Percentiles rank a stretch among this genome's conserved stretches.
Conservation (phyloP, 2,888 invertebrate species). For the Rambutsinella grinnellia region DNA sequence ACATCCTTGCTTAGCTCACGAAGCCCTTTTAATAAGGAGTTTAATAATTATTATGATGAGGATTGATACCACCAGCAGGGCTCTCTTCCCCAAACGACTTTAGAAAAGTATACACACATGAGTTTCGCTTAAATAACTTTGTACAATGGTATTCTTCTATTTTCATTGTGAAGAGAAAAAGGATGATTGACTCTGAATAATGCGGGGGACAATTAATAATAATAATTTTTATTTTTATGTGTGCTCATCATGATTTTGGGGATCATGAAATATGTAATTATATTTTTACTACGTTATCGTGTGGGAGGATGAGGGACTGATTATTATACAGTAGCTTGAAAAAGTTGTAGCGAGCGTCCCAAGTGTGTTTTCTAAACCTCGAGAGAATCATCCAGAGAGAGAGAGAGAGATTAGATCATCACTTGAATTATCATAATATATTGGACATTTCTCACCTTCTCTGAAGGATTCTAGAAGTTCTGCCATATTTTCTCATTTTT, state of each 20-base stretch:
- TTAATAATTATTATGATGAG: not conserved
- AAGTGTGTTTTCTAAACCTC: no score
- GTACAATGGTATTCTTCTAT: not conserved
- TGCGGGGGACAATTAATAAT: not conserved
- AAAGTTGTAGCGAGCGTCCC: no score
- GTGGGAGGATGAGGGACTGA: not conserved
- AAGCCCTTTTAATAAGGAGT: not conserved
- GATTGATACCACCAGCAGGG: not conserved
- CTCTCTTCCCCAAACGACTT: not conserved
- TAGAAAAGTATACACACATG: not conserved
- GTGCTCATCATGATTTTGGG: not conserved
- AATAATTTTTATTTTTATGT: not conserved
- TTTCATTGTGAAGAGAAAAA: not conserved
- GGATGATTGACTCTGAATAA: not conserved
- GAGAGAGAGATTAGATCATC: no score
- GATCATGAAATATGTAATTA: not conserved
- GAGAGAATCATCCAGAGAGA: no score
- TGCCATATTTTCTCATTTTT: no score
- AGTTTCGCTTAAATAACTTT: not conserved
- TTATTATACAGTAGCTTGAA: not conserved
- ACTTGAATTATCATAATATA: no score
- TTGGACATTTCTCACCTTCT: no score
- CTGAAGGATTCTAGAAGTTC: no score
- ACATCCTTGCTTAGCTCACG: conserved; percentile 10
- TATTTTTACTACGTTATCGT: not conserved